phyloP scores from a whole-genome alignment of 92 coral and sea anemone species.

The Diadumene lineata region DNA sequence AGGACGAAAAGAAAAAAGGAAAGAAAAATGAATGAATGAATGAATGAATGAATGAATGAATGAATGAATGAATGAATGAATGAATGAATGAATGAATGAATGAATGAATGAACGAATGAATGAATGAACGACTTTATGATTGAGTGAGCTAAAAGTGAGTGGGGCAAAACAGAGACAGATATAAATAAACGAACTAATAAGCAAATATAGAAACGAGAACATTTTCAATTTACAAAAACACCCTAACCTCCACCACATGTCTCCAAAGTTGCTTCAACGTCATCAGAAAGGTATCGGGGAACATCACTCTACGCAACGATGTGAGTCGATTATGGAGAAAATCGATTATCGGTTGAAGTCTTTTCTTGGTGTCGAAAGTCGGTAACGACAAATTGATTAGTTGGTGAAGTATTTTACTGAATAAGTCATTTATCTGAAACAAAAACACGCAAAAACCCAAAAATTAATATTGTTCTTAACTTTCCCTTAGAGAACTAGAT shows the following conservation, averaged over 20 bases:
- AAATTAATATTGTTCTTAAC: too few species aligned
- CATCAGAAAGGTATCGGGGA: conserved; percentile 47
- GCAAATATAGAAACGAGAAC: neutral
- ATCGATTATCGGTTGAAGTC: conserved; percentile 79
- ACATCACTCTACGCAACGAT: conserved; percentile 52
- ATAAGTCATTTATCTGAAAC: conserved; percentile 67
- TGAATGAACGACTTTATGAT: neutral
- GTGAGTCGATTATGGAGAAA: conserved; percentile 54
- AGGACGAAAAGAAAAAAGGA: neutral
- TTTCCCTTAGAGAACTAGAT: too few species aligned
- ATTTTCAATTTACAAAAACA: neutral
- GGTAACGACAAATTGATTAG: conserved; percentile 70
- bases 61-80: neutral
- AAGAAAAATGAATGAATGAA: too few species aligned
- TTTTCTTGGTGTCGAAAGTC: conserved; percentile 50
- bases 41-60: too few species aligned
- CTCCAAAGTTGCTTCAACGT: conserved; percentile 54
- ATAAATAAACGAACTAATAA: neutral
- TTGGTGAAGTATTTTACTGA: conserved; percentile 59
- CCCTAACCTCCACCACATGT: conserved; percentile 57
- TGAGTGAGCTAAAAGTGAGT: neutral
- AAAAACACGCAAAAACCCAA: neutral
- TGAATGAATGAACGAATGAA: neutral
- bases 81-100: neutral
- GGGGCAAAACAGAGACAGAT: neutral